Evolutionary conservation across 2,113 vertebrate species (phyloP).

Genomic region (Monopterus albus): DNA sequence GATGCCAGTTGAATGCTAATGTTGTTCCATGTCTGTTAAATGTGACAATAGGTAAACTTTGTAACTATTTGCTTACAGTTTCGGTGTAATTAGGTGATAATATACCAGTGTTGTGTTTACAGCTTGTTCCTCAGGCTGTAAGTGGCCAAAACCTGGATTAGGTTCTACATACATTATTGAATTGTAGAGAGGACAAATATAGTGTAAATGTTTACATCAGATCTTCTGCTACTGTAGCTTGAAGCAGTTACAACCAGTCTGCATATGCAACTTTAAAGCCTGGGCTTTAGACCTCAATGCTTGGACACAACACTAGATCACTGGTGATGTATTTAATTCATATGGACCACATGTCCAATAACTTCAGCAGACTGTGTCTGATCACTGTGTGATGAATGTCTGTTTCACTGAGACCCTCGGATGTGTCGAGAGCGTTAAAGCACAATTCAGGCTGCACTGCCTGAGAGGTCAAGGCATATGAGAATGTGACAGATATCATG

Average conservation of each 20-base stretch:
- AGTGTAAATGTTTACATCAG: neutral
- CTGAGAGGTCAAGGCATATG: slow-evolving; percentile 69
- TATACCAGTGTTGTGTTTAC: neutral
- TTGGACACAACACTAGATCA: slow-evolving; percentile 16
- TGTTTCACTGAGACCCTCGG: slow-evolving; percentile 60
- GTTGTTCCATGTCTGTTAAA: neutral
- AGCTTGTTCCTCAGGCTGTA: neutral
- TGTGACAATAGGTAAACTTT: neutral
- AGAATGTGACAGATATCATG: slow-evolving; percentile 70
- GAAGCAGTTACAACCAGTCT: too few relatives aligned
- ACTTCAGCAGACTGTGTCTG: slow-evolving; percentile 60
- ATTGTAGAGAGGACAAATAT: neutral
- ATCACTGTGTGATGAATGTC: slow-evolving; percentile 62
- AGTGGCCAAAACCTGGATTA: neutral
- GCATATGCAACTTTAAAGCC: neutral
- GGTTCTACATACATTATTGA: neutral
- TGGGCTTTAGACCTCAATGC: slow-evolving; percentile 1
- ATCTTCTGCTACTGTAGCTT: too few relatives aligned
- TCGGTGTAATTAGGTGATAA: neutral
- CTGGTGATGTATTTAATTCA: slow-evolving; percentile 27
- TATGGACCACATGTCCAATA: slow-evolving; percentile 47
- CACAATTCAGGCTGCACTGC: slow-evolving; percentile 52
- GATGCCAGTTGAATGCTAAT: neutral
- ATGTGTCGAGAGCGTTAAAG: slow-evolving; percentile 56
- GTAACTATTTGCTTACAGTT: too few relatives aligned